A percentile compares a stretch with the other conserved stretches of the same genome.
Evolutionary conservation across 2,113 vertebrate genomes (phyloP).

Genomic region (Machaerirhynchus nigripectus): DNA sequence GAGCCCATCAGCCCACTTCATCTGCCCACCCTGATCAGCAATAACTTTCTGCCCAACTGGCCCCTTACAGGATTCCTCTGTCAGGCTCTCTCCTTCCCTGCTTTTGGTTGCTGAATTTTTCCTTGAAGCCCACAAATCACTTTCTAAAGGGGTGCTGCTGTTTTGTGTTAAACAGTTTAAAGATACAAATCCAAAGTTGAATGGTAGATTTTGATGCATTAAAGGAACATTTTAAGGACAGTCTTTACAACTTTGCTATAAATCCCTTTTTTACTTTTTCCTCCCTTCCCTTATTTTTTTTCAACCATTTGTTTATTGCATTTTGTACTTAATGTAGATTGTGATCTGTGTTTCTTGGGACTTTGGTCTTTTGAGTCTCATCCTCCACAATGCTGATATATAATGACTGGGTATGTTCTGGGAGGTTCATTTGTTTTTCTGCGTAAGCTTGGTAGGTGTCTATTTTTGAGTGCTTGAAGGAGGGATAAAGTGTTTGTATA

Average conservation of each 20-base stretch:
- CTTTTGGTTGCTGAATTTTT: not conserved
- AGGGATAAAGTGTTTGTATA: accelerated
- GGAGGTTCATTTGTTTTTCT: not conserved
- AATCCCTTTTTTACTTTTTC: not conserved
- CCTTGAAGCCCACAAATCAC: not conserved
- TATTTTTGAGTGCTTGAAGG: not conserved
- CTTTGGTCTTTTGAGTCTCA: not conserved
- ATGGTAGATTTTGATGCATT: not conserved
- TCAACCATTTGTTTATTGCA: not conserved
- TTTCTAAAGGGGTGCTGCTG: not conserved
- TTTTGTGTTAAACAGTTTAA: not conserved
- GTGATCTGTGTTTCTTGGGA: not conserved
- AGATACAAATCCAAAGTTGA: not conserved
- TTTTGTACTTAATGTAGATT: not conserved
- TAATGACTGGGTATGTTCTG: not conserved
- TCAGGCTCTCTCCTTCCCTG: not conserved
- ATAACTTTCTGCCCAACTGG: accelerated
- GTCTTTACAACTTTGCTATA: not conserved
- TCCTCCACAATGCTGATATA: not conserved
- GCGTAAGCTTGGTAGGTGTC: not conserved
- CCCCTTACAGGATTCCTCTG: not conserved
- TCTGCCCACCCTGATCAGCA: not conserved
- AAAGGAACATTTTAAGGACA: not conserved
- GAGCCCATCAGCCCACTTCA: not conserved
- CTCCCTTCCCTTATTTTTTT: not conserved